Conservation (phyloP, 2,113 vertebrate species). For the Psilopsiagon aurifrons region DNA sequence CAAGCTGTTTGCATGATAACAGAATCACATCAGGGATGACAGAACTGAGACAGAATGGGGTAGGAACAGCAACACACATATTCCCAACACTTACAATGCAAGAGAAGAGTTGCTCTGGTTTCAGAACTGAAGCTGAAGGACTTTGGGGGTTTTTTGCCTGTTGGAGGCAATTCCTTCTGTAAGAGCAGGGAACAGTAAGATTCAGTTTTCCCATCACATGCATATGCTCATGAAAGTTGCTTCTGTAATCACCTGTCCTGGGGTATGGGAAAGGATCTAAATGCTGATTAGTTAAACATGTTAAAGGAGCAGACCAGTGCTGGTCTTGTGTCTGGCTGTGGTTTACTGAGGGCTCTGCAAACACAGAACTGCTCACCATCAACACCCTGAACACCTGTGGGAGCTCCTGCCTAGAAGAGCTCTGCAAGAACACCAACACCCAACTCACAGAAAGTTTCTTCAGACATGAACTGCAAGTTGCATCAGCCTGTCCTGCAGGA, state of each 20-base stretch:
- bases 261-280: background rate
- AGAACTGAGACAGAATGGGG: background rate
- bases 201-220: background rate
- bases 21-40: background rate
- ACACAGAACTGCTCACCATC: background rate
- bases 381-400: fast-evolving
- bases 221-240: background rate
- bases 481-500: background rate
- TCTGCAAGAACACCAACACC: background rate
- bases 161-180: background rate
- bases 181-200: background rate
- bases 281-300: background rate
- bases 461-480: background rate
- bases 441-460: background rate
- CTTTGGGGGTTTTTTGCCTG: background rate
- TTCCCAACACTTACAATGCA: background rate
- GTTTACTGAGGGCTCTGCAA: slow-evolving; percentile 11
- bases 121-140: background rate
- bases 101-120: background rate
- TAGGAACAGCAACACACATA: background rate
- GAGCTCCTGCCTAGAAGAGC: background rate
- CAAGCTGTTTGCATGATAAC: background rate
- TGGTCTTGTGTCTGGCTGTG: background rate
- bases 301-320: background rate
- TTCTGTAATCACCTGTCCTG: background rate